Percentiles rank a stretch among this genome's conserved stretches.
Conservation (phyloP, 2,797 vertebrate genomes). For the Myripristis murdjan region DNA sequence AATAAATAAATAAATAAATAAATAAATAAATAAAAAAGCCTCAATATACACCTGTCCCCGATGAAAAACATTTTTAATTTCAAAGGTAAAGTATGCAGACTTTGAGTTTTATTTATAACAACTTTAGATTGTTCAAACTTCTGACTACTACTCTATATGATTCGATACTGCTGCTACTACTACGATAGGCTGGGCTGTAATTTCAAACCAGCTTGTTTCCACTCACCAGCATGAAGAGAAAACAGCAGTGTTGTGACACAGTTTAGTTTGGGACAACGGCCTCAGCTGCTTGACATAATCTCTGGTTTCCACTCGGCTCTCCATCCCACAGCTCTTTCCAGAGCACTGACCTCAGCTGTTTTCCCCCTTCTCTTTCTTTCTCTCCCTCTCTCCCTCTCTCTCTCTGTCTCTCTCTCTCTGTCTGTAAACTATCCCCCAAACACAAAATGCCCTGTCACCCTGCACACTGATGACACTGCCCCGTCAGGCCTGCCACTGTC, state of each 20-base stretch:
- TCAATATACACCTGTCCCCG: neutral
- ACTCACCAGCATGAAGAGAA: constrained; percentile 36
- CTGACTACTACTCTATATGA: neutral
- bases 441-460: constrained; percentile 38
- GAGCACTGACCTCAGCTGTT: constrained; percentile 72
- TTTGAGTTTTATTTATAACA: no score
- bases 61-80: neutral
- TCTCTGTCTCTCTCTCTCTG: constrained; percentile 30
- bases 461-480: constrained; percentile 32
- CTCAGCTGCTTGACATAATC: constrained; percentile 13
- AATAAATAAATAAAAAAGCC: neutral
- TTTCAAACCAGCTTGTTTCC: neutral
- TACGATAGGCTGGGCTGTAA: neutral
- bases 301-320: constrained; percentile 40
- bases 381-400: constrained; percentile 26
- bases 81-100: no score
- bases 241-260: neutral
- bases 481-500: constrained; percentile 14
- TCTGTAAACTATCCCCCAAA: constrained; percentile 34
- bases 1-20: neutral
- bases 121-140: no score
- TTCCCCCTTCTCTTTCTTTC: constrained; percentile 20
- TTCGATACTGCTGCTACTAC: neutral
- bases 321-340: constrained; percentile 64
- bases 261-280: neutral